phyloP scores from a whole-genome alignment of 2,797 vertebrate genomes.

The Ptychadena robeensis region DNA sequence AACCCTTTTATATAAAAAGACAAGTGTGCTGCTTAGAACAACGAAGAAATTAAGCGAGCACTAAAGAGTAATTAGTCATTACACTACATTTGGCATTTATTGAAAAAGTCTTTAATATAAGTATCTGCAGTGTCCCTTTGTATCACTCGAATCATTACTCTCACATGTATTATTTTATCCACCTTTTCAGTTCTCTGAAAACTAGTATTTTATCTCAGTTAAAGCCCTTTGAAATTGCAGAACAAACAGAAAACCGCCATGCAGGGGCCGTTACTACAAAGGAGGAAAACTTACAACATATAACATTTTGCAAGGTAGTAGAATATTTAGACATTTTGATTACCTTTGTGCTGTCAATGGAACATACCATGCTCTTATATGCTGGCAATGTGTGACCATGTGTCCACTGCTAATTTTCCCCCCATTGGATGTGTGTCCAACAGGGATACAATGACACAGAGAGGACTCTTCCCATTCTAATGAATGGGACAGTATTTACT shows the following conservation, averaged over 20 bases:
- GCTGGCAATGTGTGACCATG: no score
- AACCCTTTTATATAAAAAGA: background rate
- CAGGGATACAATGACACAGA: no score
- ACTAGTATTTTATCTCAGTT: slow-evolving; percentile 1
- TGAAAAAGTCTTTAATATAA: slow-evolving; percentile 7
- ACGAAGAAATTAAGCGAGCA: slow-evolving; percentile 1
- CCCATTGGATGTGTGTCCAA: no score
- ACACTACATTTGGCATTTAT: slow-evolving; percentile 9
- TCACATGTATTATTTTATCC: background rate
- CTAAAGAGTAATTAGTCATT: slow-evolving; percentile 2
- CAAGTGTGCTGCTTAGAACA: slow-evolving; percentile 7
- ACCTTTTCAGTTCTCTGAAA: background rate
- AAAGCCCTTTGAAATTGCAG: slow-evolving; percentile 1
- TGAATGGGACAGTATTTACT: no score
- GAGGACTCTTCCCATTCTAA: no score
- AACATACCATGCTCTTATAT: no score
- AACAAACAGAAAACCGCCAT: background rate
- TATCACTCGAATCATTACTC: slow-evolving; percentile 1
- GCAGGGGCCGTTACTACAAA: background rate
- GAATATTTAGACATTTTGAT: background rate
- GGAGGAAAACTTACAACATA: background rate
- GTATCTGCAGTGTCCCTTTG: background rate
- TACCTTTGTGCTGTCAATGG: no score
- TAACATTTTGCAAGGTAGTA: background rate
- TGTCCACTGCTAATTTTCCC: no score